phyloP scores from a whole-genome alignment of 2,797 vertebrate genomes.

The Pseudomugil gertrudae region DNA sequence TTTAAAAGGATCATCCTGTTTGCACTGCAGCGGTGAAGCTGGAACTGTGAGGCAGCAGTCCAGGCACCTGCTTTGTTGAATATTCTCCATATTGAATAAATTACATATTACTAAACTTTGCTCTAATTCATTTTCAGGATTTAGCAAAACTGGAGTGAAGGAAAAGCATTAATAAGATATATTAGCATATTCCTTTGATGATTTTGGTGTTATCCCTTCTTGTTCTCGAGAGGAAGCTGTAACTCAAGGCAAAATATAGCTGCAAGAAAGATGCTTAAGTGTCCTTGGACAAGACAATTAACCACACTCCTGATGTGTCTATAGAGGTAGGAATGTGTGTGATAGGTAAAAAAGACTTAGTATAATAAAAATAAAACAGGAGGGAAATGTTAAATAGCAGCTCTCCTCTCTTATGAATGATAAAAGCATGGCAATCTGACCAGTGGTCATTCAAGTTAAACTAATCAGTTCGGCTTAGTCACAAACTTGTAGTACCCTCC shows the following conservation, averaged over 20 bases:
- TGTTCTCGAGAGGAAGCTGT: neutral
- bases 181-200: too few species aligned
- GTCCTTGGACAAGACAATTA: too few species aligned
- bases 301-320: too few species aligned
- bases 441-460: conserved; percentile 33
- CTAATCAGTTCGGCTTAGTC: conserved; percentile 43
- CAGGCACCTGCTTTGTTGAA: conserved; percentile 53
- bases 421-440: conserved; percentile 50
- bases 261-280: too few species aligned
- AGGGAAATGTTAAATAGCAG: conserved; percentile 26
- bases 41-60: conserved; percentile 11
- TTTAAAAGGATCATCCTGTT: conserved; percentile 18
- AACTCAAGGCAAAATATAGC: too few species aligned
- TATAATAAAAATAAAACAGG: neutral
- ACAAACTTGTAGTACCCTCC: conserved; percentile 52
- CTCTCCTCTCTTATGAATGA: conserved; percentile 29
- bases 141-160: conserved; percentile 11
- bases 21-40: conserved; percentile 16
- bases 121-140: conserved; percentile 59
- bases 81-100: conserved; percentile 68
- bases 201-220: neutral
- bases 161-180: conserved; percentile 23
- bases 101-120: conserved; percentile 64
- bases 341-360: neutral
- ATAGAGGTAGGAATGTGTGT: neutral